These are phyloP conservation scores for Malurus cyaneus DNA, from an alignment of 2,113 vertebrate genomes.

Conservation along the genomic window DNA sequence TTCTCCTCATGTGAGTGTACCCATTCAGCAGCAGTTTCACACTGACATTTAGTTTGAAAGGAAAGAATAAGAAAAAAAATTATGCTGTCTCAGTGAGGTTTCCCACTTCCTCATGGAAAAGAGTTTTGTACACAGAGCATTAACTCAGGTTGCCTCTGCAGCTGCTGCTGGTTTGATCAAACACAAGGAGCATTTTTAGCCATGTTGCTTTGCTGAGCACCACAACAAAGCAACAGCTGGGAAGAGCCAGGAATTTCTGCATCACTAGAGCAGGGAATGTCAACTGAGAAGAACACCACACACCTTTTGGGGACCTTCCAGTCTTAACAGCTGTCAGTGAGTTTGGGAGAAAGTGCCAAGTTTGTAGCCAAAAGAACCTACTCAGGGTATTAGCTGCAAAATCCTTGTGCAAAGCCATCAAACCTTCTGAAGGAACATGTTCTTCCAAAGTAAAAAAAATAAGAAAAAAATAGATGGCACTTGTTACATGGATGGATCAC, in stretches of 20 bases:
- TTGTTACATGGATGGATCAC: not conserved
- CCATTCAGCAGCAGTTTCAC: not conserved
- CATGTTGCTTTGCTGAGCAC: not conserved
- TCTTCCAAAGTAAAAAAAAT: not conserved
- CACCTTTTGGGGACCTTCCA: not conserved
- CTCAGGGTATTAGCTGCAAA: not conserved
- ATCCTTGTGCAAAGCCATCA: not conserved
- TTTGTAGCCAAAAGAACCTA: not conserved
- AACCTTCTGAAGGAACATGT: not conserved
- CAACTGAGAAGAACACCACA: not conserved
- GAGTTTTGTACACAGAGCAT: not conserved
- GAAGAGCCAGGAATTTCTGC: not conserved
- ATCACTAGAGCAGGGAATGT: not conserved
- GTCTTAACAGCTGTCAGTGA: not conserved
- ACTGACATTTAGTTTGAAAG: not conserved
- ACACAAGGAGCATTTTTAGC: not conserved
- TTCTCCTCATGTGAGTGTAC: not conserved
- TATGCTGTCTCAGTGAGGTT: conserved; percentile 30
- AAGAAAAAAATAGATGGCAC: not conserved
- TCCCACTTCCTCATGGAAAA: conserved; percentile 48
- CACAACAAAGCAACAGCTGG: not conserved
- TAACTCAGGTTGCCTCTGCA: not conserved
- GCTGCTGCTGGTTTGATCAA: not conserved
- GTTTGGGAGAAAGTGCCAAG: not conserved
- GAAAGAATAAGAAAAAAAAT: not conserved